phyloP scores from a whole-genome alignment of 2,113 vertebrate genomes.

The Mormyrus lacerda region DNA sequence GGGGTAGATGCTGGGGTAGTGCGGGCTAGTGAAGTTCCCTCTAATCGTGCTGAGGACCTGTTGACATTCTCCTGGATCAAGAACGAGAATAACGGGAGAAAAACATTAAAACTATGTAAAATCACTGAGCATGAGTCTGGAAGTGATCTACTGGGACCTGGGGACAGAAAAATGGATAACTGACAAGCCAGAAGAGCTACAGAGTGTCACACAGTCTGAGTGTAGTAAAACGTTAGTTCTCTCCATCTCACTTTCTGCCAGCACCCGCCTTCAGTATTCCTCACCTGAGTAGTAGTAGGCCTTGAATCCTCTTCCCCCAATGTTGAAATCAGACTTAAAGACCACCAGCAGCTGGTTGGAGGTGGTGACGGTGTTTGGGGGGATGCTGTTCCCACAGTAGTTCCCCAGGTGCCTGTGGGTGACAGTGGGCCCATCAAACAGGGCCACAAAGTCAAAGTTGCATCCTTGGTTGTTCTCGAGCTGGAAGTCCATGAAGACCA shows the following conservation, averaged over 20 bases:
- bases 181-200: background rate
- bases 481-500: conserved; percentile 88
- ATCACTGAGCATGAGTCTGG: background rate
- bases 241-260: background rate
- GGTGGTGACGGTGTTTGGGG: conserved; percentile 66
- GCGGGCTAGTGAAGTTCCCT: conserved; percentile 88
- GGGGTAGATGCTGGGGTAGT: conserved; percentile 83
- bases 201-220: no score
- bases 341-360: conserved; percentile 74
- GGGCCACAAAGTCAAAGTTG: conserved; percentile 81
- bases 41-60: conserved; percentile 68
- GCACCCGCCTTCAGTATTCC: background rate
- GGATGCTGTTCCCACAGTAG: conserved; percentile 72
- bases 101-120: background rate
- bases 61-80: conserved; percentile 81
- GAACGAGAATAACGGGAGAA: background rate
- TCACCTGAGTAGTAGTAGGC: conserved; percentile 88
- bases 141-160: background rate
- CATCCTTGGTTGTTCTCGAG: conserved; percentile 82
- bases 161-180: background rate
- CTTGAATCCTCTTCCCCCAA: conserved; percentile 87
- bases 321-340: conserved; percentile 96
- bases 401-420: conserved; percentile 60
- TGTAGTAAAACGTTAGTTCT: background rate
- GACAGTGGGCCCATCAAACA: conserved; percentile 72